These are phyloP conservation scores for Aurelia coerulea DNA, from an alignment of 30 jellyfish, hydroid and myxozoan genomes.

Conservation along the genomic window DNA sequence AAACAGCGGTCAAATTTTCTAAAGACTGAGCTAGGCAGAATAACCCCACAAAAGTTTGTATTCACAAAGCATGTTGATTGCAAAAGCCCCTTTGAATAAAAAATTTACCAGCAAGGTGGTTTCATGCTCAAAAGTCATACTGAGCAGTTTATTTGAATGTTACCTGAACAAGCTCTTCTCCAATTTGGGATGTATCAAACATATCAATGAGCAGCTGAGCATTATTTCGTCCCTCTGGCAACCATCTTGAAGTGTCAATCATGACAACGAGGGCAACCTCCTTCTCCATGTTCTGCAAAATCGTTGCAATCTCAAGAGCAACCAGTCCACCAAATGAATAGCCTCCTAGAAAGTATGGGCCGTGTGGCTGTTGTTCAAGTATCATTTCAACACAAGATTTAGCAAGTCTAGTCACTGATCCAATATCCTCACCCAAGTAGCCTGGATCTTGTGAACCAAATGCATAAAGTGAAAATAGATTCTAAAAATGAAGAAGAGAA, in stretches of 20 bases:
- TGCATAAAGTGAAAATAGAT: constrained; percentile 49
- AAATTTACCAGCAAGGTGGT: too few relatives aligned
- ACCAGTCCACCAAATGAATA: constrained; percentile 76
- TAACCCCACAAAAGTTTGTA: too few relatives aligned
- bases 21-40: too few relatives aligned
- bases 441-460: constrained; percentile 70
- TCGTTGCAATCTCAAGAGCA: constrained; percentile 70
- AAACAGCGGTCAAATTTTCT: too few relatives aligned
- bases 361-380: constrained; percentile 46
- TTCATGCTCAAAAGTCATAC: background rate
- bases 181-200: constrained; percentile 22
- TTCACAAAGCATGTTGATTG: too few relatives aligned
- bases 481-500: constrained; percentile 18
- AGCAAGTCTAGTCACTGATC: constrained; percentile 52
- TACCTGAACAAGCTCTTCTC: constrained; percentile 66
- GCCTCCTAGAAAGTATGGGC: constrained; percentile 78
- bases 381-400: constrained; percentile 48
- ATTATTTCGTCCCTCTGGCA: constrained; percentile 65
- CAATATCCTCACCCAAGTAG: constrained; percentile 63
- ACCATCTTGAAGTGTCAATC: constrained; percentile 77
- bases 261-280: constrained; percentile 68
- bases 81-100: too few relatives aligned
- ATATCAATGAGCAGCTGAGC: constrained; percentile 58
- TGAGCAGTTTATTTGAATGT: background rate
- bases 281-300: constrained; percentile 42